Base-by-base conservation (phyloP, 1,140 invertebrate genomes). In the Atopsyche davidsoni region DNA sequence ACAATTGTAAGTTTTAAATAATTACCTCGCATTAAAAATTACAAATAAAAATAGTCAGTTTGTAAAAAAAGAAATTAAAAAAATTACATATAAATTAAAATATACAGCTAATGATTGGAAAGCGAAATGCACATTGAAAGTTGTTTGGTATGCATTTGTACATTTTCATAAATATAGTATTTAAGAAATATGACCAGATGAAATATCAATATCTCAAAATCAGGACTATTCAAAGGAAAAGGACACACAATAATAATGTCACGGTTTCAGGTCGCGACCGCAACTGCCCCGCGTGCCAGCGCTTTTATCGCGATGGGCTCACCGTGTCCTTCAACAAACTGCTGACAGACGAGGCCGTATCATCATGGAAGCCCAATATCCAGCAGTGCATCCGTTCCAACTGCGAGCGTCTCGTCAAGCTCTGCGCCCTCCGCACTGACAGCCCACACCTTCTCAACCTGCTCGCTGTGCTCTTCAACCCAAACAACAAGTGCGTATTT, bases 291-390 rank as follows among this genome's bases (percentile, higher is more conserved):
- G 81, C 86, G 46, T 98, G 94, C 70, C 92, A 96, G 66, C 79
- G 92, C 60, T 97, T 97, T 78, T 96, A 94, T 74, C 82, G 89
- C 60, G 93, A 97, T 69, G 92, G 92, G 14, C 75, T 98, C 36
- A 93, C 90, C 53, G 85, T 93, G 55, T 96, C 93, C 36, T 98
- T 98, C 72, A 93, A 89, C 13, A 96, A 97, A 75, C 95, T 98
- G 65, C 78, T 97, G 60, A 96, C 94, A n/a, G 94, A 98, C 74
- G 94, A 98, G 68, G 94, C 94, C 38, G 94, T 98, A 24, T 92
- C 87, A 63, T 94, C 91, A 63, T 98, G 95, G 95, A 97, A 96
- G 72, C 81, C 85, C 64, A 96, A 96, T 69, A 97, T 97, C 63
- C 94, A 97, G 70, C 86, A 86, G 68, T 96, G 89, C 73, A 96